Evolutionary conservation across 2,888 invertebrate species (phyloP).

Genomic region (Leucozona laternaria): DNA sequence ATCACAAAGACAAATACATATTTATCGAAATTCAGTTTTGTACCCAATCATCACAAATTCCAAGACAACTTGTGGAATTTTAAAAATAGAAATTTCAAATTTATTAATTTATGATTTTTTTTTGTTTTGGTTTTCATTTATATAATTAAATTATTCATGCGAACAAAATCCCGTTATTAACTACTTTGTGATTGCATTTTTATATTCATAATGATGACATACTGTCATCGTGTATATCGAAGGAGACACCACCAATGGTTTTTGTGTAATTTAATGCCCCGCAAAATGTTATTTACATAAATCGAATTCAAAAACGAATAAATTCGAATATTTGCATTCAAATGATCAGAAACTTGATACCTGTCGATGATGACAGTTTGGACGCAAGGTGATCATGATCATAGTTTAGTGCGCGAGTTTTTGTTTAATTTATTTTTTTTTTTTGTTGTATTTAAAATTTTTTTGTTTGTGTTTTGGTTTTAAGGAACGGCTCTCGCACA

Average conservation of each 20-base stretch:
- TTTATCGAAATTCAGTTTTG: background rate
- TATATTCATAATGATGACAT: conserved; percentile 47
- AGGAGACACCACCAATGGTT: conserved; percentile 48
- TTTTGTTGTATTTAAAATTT: background rate
- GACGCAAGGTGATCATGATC: conserved; percentile 63
- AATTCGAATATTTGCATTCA: conserved; percentile 65
- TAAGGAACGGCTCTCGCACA: conserved; percentile 53
- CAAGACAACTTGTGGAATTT: conserved; percentile 1
- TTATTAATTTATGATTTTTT: conserved; percentile 5
- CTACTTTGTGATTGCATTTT: conserved; percentile 52
- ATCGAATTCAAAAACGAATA: conserved; percentile 38
- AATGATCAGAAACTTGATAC: conserved; percentile 65
- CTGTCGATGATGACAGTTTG: conserved; percentile 53
- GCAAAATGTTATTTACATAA: conserved; percentile 61
- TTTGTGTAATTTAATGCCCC: conserved; percentile 56
- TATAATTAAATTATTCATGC: conserved; percentile 54
- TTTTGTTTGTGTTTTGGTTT: background rate
- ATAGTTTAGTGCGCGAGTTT: conserved; percentile 44
- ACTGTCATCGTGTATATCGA: conserved; percentile 69
- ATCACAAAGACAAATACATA: background rate
- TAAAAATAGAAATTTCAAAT: conserved; percentile 9
- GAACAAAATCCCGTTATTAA: conserved; percentile 62
- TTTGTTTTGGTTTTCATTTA: background rate
- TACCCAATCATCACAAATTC: conserved; percentile 16
- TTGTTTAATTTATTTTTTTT: background rate